Evolutionary conservation across 2,888 invertebrate genomes (phyloP).

Genomic region (Romanomermis culicivorax): DNA sequence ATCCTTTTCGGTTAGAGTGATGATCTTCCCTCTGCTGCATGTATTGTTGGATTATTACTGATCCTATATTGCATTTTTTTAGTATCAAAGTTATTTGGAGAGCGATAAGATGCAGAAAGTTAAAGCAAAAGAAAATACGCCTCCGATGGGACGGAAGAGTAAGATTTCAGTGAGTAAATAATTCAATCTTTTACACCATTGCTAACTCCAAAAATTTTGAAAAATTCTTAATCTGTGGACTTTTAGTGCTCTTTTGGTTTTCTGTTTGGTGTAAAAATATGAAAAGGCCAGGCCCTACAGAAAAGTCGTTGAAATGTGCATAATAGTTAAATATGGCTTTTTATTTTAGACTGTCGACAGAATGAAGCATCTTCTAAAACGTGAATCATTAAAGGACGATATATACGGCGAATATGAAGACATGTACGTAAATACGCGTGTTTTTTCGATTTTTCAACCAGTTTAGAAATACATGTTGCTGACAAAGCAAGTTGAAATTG

Average conservation of each 20-base stretch:
- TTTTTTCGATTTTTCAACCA: no score
- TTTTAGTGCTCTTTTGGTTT: neutral
- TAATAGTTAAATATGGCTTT: no score
- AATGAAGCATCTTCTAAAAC: neutral
- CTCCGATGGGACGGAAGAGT: slow-evolving; percentile 13
- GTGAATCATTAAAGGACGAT: neutral
- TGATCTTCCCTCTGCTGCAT: no score
- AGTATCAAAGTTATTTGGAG: slow-evolving; percentile 12
- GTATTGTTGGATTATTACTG: no score
- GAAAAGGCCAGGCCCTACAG: no score
- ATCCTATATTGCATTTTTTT: neutral
- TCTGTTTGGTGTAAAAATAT: no score
- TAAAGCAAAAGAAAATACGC: slow-evolving; percentile 19
- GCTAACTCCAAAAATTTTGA: no score
- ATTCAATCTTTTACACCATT: neutral
- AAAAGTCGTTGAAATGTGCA: no score
- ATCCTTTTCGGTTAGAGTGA: no score
- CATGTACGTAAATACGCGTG: neutral
- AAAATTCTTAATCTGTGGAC: neutral
- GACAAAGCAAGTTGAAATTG: no score
- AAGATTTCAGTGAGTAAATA: neutral
- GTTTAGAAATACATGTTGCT: no score
- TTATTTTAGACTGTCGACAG: neutral
- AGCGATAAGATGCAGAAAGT: slow-evolving; percentile 17
- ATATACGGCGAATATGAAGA: neutral